Evolutionary conservation across 2,888 invertebrate species (phyloP), one percentile per base, ranked within the genome.

Genomic region (Punctoribates punctum): DNA sequence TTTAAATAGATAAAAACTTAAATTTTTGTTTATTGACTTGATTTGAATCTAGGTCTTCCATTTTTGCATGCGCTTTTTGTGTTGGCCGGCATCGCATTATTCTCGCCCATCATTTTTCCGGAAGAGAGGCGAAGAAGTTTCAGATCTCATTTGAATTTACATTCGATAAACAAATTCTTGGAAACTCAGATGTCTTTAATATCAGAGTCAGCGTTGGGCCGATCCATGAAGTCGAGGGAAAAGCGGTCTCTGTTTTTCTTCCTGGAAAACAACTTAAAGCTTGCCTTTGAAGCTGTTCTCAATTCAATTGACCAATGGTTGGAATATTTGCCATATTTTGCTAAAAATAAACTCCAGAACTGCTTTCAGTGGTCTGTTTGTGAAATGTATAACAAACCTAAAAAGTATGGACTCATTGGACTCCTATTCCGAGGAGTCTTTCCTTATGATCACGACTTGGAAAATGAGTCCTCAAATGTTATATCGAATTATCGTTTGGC

Each of bases 91-190:
- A 51, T 75, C n/a, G 75, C 75, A 27, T 54, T 60, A 17, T 70
- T 72, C 13, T 46, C 75, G 9, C 75, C 75, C 13, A n/a, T 46
- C 11, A 17, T 75, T 13, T 70, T 75, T 17, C 70, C 75, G 11
- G 75, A 75, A 8, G 38, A 65, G 27, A 5, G 67, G n/a, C 29
- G 62, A 65, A 29, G 74, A 60, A 60, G 60, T 60, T 23, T 60
- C 25, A 23, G 20, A 60, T 20, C n/a, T 25, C 3, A 11, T 13
- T 5, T 60, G 5, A 60, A 60, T 25, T 11, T 60, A 3, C 11
- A 60, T 25, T 60, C 23, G 2, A 60, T 60, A 20, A 60, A 60
- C 23, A 20, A 60, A 3, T 60, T 60, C 20, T 23, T 60, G 4
- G 60, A 60, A 20, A 60, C 6, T 25, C 60, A 60, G 20, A 20